A percentile compares a stretch with the other conserved stretches of the same genome.
These are phyloP conservation scores for Pandemis heparana DNA, from an alignment of 2,888 invertebrate genomes.

Conservation along the genomic window DNA sequence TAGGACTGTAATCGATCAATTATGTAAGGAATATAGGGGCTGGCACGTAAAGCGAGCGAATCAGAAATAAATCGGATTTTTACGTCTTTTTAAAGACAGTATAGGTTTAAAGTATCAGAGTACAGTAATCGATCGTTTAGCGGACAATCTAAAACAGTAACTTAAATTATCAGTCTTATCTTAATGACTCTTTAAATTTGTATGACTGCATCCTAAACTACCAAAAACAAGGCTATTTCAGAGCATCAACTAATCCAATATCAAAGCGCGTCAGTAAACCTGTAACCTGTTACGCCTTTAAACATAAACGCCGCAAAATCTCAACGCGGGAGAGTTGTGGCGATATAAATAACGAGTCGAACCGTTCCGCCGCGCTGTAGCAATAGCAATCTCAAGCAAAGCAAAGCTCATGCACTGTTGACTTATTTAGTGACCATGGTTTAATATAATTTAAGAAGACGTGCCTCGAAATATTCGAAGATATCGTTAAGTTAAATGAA, in stretches of 20 bases:
- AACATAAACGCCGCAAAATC: conserved; percentile 25
- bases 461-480: not conserved
- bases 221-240: not conserved
- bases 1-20: conserved; percentile 20
- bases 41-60: not conserved
- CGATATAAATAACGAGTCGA: conserved; percentile 37
- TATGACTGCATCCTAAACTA: not conserved
- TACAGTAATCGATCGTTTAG: too few species aligned
- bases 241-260: conserved; percentile 25
- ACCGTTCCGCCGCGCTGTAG: conserved; percentile 1
- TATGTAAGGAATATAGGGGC: conserved; percentile 6
- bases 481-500: not conserved
- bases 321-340: conserved; percentile 39
- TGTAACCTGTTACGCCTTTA: conserved; percentile 35
- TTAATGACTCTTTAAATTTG: too few species aligned
- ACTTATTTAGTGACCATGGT: conserved; percentile 11
- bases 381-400: not conserved
- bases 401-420: not conserved
- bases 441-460: conserved; percentile 10
- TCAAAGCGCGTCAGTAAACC: conserved; percentile 25
- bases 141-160: too few species aligned
- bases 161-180: too few species aligned
- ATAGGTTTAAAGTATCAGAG: too few species aligned
- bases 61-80: not conserved
- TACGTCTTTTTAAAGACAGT: not conserved